Base-by-base conservation (phyloP, 2,888 invertebrate genomes). In the Parnassius glacialis region DNA sequence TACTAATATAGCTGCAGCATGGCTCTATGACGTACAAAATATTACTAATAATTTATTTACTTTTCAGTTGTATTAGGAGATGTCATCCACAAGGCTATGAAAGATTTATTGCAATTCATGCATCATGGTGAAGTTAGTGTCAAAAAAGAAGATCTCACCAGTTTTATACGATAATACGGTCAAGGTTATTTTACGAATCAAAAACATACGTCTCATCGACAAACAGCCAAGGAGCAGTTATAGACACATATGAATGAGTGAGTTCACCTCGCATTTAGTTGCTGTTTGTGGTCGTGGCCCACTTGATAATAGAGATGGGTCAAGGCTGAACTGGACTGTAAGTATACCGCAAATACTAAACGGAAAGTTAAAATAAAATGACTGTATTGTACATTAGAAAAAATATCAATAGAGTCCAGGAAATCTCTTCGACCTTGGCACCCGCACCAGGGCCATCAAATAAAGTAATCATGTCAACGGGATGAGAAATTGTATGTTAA, bases 121-220 rank as follows among this genome's bases (percentile, higher is more conserved):
- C 95, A 95, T 74, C 93, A 94, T 84, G 95, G 95, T 56, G 95
- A 95, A 90, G 95, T 95, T 60, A 95, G 94, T 79, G 94, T 95
- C 58, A 93, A 94, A 72, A 92, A 94, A 71, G 95, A 95, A 77
- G 95, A 95, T 87, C 93, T 95, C 73, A 83, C 78, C 75, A 80
- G 80, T 73, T 16, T 16, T 16, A 16, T 16, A 16, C 83, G 87
- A 90, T 90, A 90, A 85, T 89, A 80, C 79, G 74, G 84, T 91
- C 90, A 90, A 90, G 90, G 90, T 89, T 90, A 90, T 85, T 89
- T 88, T 88, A 90, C 88, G 87, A 90, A 88, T 87, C 84, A 89
- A 88, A 87, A 87, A 81, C 82, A 85, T 78, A 81, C 76, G 78
- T 81, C 76, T 80, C 73, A 64, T 81, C 83, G 87, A 88, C 85